Conservation (phyloP, 2,888 invertebrate species). For the Heteropelma amictum region DNA sequence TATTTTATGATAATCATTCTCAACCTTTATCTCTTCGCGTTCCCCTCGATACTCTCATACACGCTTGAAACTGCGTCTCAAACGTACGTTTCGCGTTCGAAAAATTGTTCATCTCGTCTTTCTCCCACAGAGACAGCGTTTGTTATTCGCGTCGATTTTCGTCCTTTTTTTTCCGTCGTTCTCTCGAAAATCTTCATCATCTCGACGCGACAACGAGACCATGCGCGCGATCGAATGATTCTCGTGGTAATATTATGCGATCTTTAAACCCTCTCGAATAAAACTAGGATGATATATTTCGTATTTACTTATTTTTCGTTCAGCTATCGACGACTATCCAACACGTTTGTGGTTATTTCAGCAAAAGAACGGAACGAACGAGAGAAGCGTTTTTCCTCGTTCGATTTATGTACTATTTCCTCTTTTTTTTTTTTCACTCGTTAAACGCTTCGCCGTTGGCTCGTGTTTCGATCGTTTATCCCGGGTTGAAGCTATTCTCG, state of each 20-base stretch:
- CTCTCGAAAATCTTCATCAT: too few species aligned
- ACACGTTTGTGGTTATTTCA: conserved; percentile 41
- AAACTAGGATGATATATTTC: conserved; percentile 44
- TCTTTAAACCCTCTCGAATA: conserved; percentile 33
- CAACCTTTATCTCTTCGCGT: conserved; percentile 11
- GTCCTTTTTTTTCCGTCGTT: too few species aligned
- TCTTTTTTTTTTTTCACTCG: conserved; percentile 4
- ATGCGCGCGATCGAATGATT: conserved; percentile 48
- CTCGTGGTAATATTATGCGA: conserved; percentile 51
- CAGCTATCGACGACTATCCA: conserved; percentile 43
- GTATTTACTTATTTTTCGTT: conserved; percentile 24
- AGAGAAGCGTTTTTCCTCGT: conserved; percentile 35
- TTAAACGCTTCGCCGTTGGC: conserved; percentile 13
- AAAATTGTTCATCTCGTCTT: conserved; percentile 25
- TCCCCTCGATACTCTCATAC: conserved; percentile 18
- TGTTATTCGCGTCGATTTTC: neutral
- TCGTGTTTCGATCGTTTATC: conserved; percentile 12
- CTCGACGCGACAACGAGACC: neutral
- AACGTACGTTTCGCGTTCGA: neutral
- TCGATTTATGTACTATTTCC: neutral
- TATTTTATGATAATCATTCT: conserved; percentile 33
- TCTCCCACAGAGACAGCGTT: conserved; percentile 10
- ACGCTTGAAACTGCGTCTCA: neutral
- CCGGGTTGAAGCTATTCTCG: conserved; percentile 59
- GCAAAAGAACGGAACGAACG: conserved; percentile 31